Evolutionary conservation across 2,113 vertebrate species (phyloP).

Genomic region (Patagioenas fasciata): DNA sequence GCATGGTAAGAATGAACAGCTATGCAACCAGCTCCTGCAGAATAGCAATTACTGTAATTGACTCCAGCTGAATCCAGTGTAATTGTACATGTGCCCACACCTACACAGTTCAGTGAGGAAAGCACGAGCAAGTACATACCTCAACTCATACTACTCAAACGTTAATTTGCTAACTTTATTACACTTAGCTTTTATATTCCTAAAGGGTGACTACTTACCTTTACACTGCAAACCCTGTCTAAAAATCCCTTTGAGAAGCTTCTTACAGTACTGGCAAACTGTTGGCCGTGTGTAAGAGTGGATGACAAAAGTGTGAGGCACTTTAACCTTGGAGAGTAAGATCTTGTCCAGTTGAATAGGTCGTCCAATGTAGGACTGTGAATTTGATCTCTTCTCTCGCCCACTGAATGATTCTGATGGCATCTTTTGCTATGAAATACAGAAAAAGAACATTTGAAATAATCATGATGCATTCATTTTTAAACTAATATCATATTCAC

Average conservation of each 20-base stretch:
- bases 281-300: constrained; percentile 97
- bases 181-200: neutral
- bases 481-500: neutral
- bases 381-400: constrained; percentile 91
- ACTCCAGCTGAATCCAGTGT: neutral
- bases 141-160: neutral
- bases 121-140: neutral
- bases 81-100: neutral
- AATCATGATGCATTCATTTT: neutral
- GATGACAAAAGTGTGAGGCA: constrained; percentile 96
- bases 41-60: neutral
- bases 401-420: constrained; percentile 85
- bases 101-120: neutral
- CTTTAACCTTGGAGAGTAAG: constrained; percentile 93
- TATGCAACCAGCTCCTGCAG: neutral
- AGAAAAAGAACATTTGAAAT: neutral
- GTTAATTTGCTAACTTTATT: neutral
- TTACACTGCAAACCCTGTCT: constrained; percentile 85
- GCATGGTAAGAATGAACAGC: neutral
- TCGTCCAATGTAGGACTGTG: constrained; percentile 90
- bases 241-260: constrained; percentile 87
- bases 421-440: constrained; percentile 82
- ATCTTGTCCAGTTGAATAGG: constrained; percentile 96
- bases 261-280: constrained; percentile 97
- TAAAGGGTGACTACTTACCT: constrained; percentile 66